phyloP scores from a whole-genome alignment of 1,140 invertebrate species.

The Rhynchophorus ferrugineus region DNA sequence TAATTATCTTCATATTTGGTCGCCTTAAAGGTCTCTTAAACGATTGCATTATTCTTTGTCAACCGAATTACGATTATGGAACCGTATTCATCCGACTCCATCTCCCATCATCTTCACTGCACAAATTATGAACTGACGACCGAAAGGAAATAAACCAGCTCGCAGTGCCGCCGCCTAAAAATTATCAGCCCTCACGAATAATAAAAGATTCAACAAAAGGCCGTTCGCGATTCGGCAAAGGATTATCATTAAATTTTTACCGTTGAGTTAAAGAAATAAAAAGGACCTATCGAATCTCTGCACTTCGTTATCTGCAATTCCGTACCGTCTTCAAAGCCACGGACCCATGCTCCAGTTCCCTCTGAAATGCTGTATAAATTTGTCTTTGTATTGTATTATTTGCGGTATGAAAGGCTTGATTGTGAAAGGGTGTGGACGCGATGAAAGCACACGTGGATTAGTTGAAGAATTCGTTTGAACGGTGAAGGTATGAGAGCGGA shows the following conservation, averaged over 20 bases:
- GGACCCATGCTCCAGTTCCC: neutral
- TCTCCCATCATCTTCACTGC: too few species aligned
- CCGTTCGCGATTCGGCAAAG: neutral
- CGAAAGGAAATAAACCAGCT: neutral
- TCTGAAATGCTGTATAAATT: neutral
- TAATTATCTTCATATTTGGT: neutral
- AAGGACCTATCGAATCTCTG: neutral
- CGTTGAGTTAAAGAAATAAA: neutral
- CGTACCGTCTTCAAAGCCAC: neutral
- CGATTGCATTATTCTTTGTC: too few species aligned
- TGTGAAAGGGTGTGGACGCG: neutral
- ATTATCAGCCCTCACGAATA: neutral
- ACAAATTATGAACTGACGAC: too few species aligned
- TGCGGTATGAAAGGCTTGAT: neutral
- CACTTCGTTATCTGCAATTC: neutral
- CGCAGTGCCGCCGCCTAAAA: neutral
- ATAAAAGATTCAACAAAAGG: neutral
- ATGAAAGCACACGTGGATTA: neutral
- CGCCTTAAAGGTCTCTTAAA: too few species aligned
- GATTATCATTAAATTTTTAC: neutral
- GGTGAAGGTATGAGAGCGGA: too few species aligned
- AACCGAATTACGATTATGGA: too few species aligned
- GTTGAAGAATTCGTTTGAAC: neutral
- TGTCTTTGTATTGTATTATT: neutral
- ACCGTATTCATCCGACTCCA: too few species aligned